Evolutionary conservation across 2,113 vertebrate genomes (phyloP).

Genomic region (Phylloscopus whistleri): DNA sequence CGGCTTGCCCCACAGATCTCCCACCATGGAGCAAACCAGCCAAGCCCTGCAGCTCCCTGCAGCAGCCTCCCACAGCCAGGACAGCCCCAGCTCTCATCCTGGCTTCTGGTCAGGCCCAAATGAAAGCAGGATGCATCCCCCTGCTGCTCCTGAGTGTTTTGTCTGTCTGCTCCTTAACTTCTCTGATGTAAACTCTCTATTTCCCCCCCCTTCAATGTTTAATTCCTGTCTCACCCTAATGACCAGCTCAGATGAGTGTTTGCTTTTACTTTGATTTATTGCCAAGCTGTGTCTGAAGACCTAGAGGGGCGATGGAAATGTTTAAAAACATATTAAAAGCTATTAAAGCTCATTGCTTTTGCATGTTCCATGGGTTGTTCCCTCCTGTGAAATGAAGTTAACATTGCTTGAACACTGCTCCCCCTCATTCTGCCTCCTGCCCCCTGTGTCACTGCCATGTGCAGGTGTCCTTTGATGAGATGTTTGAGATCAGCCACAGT

Average conservation of each 20-base stretch:
- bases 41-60: background rate
- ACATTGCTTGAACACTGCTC: background rate
- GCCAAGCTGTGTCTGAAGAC: slow-evolving; percentile 20
- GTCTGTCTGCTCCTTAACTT: slow-evolving; percentile 48
- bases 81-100: background rate
- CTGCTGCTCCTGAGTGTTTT: background rate
- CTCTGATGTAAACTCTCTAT: slow-evolving; percentile 22
- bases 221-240: slow-evolving; percentile 49
- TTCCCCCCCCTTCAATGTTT: background rate
- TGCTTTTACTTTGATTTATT: slow-evolving; percentile 46
- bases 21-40: background rate
- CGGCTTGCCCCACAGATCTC: too few relatives aligned
- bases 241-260: background rate
- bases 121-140: background rate
- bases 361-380: background rate
- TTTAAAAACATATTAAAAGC: slow-evolving; percentile 21
- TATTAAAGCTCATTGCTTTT: slow-evolving; percentile 34
- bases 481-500: background rate
- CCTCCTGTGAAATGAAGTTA: background rate
- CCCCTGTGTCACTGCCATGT: background rate
- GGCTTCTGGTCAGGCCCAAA: background rate
- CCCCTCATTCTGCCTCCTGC: background rate
- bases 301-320: slow-evolving; percentile 11
- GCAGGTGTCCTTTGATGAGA: background rate
- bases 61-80: background rate